phyloP scores from a whole-genome alignment of 2,113 vertebrate genomes.

The Ceuthmochares aereus region DNA sequence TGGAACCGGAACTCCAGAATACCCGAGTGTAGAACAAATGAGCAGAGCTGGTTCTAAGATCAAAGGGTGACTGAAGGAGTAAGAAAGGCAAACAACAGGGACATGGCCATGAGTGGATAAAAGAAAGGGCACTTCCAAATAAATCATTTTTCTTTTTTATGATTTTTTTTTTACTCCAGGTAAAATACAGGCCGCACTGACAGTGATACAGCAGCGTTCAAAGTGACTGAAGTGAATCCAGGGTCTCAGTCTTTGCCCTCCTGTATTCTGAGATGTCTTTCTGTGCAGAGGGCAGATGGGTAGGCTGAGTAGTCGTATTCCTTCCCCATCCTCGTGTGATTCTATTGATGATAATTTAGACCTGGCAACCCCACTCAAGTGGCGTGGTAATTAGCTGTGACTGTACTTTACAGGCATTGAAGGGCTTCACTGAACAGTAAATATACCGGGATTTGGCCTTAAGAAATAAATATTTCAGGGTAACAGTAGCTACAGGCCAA shows the following conservation, averaged over 20 bases:
- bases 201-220: conserved; percentile 8
- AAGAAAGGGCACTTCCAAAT: conserved; percentile 7
- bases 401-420: neutral
- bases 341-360: neutral
- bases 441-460: conserved; percentile 40
- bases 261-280: neutral
- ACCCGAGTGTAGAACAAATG: neutral
- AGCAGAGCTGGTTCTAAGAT: conserved; percentile 39
- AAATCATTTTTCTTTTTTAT: neutral
- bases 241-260: conserved; percentile 1
- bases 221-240: conserved; percentile 23
- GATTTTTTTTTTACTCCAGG: neutral
- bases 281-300: neutral
- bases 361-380: neutral
- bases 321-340: neutral
- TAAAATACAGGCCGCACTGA: neutral
- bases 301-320: neutral
- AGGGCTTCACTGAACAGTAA: neutral
- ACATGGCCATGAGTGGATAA: neutral
- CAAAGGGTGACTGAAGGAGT: conserved; percentile 37
- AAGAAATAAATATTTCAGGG: conserved; percentile 63
- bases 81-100: neutral
- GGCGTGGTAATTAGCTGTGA: conserved; percentile 3
- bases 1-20: conserved; percentile 35
- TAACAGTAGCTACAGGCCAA: conserved; percentile 60